A percentile compares a stretch with the other conserved stretches of the same genome.
Evolutionary conservation across 1,140 invertebrate genomes (phyloP).

Genomic region (Lamellibrachia luymesi): DNA sequence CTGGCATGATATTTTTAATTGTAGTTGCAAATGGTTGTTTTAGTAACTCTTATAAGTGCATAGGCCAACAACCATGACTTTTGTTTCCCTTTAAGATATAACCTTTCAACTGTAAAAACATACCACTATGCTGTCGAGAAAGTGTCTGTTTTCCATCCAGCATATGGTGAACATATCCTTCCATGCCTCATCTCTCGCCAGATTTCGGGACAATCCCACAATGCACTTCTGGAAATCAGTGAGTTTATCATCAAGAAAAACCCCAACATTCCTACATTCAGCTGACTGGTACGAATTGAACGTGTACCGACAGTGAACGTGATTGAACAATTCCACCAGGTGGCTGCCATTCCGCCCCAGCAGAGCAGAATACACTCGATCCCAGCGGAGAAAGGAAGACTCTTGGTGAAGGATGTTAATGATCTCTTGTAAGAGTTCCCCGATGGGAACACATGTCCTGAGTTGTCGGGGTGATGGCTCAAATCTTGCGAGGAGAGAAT

Average conservation of each 20-base stretch:
- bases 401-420: background rate
- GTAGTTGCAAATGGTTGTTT: too few species aligned
- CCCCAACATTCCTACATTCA: background rate
- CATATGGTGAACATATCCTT: background rate
- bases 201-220: conserved; percentile 21
- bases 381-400: background rate
- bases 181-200: conserved; percentile 9
- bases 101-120: background rate
- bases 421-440: background rate
- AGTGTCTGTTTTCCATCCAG: background rate
- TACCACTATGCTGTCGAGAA: conserved; percentile 13
- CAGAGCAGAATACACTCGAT: conserved; percentile 23
- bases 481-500: conserved; percentile 11
- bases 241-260: background rate
- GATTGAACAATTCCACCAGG: conserved; percentile 42
- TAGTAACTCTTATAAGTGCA: too few species aligned
- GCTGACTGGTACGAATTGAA: background rate
- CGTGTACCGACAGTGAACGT: background rate
- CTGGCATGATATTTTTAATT: too few species aligned
- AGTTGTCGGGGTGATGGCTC: background rate
- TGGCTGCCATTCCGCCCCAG: conserved; percentile 36
- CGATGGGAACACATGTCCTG: too few species aligned
- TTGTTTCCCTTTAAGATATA: background rate
- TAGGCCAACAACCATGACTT: background rate
- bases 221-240: conserved; percentile 14